Evolutionary conservation across 2,888 invertebrate genomes (phyloP), one percentile per base, ranked within the genome.

Genomic region (Andrena hattorfiana): DNA sequence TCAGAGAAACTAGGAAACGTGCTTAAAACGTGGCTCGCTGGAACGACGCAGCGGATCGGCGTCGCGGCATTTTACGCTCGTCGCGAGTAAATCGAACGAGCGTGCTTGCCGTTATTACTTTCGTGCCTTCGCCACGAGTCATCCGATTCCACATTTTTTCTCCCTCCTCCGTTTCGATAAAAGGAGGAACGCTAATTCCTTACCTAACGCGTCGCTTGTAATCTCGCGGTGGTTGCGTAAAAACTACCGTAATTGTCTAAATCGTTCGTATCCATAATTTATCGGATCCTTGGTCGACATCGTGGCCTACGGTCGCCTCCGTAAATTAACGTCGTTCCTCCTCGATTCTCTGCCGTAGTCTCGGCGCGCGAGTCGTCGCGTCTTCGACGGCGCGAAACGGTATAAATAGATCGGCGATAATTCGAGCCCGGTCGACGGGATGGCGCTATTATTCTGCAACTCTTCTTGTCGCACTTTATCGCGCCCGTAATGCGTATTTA

Each of bases 1-100:
- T 78, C 69, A 60, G 60, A 56, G 28, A 78, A 81, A 66, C 69
- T 66, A 54, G 66, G 66, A 74, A 74, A 78, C 60, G 35, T 64
- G 30, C 5, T 72, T 51, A 42, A 60, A 60, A 54, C 54, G 32
- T 69, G 64, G 1, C 48, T 48, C 6, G 1, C 49, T 64, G 26
- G 32, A 64, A 59, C 32, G 69, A 67, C 10, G 30, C 49, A 32
- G 13, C 26, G 10, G 8, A 30, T 4, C 10, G 28, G 6, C 68
- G 54, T 30, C 10, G 32, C 23, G 28, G n/a, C 16, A 10, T 8
- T 42, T 51, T 48, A 42, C 20, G 7, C 16, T 2, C 16, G 35
- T 54, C 62, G 54, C 7, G 54, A 67, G 42, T 48, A 78, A 78
- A 78, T 49, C 7, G 23, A n/a, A 54, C 30, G 30, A 32, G 23